Conservation (phyloP, 2,797 vertebrate genomes). For the Amblyraja radiata region DNA sequence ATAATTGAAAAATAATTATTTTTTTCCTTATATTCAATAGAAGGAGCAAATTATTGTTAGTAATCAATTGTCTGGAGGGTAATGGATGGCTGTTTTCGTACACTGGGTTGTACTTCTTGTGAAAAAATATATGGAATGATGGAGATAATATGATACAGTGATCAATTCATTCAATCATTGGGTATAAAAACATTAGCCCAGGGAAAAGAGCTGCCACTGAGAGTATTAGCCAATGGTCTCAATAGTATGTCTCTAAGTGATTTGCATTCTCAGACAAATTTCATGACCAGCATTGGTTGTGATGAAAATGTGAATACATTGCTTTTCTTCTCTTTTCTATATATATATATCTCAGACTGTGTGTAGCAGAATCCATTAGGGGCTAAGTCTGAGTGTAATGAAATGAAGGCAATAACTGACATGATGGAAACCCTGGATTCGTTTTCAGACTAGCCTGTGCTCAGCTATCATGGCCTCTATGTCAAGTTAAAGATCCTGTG, state of each 20-base stretch:
- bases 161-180: slow-evolving; percentile 62
- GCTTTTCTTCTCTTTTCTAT: neutral
- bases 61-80: slow-evolving; percentile 57
- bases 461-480: slow-evolving; percentile 46
- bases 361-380: slow-evolving; percentile 59
- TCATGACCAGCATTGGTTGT: slow-evolving; percentile 53
- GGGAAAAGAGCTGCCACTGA: slow-evolving; percentile 56
- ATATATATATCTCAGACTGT: slow-evolving; percentile 52
- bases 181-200: slow-evolving; percentile 58
- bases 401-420: slow-evolving; percentile 55
- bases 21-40: slow-evolving; percentile 58
- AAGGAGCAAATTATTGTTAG: slow-evolving; percentile 62
- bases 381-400: slow-evolving; percentile 54
- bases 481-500: slow-evolving; percentile 51
- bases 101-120: slow-evolving; percentile 48
- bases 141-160: slow-evolving; percentile 54
- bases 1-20: slow-evolving; percentile 48
- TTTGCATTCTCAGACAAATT: slow-evolving; percentile 71
- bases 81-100: slow-evolving; percentile 46
- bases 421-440: slow-evolving; percentile 53
- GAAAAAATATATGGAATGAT: slow-evolving; percentile 45
- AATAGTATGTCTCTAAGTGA: slow-evolving; percentile 53
- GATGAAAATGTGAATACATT: slow-evolving; percentile 58
- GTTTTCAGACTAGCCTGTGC: slow-evolving; percentile 50
- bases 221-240: slow-evolving; percentile 55